phyloP scores from a whole-genome alignment of 2,797 vertebrate genomes.

The Alcedo atthis region DNA sequence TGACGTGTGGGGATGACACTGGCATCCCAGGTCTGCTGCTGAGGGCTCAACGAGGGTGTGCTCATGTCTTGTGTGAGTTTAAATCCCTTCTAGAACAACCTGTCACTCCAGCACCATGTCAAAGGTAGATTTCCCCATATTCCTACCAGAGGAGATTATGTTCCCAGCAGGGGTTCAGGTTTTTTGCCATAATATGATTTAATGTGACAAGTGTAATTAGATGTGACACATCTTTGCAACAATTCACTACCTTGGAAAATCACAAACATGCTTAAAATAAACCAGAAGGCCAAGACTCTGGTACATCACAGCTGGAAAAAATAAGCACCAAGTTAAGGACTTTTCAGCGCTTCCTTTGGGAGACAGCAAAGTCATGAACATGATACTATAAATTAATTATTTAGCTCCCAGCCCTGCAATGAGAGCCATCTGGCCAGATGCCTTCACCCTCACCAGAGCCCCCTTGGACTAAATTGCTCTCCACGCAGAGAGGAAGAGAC shows the following conservation, averaged over 20 bases:
- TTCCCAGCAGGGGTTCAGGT: background rate
- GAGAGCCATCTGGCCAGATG: conserved; percentile 9
- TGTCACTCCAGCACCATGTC: background rate
- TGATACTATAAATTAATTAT: background rate
- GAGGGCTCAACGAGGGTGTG: rapidly evolving
- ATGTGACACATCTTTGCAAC: background rate
- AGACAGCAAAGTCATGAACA: background rate
- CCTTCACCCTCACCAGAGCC: background rate
- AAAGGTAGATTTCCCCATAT: background rate
- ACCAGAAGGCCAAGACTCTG: background rate
- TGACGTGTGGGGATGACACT: background rate
- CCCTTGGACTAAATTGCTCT: background rate
- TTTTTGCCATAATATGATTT: background rate
- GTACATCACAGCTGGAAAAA: background rate
- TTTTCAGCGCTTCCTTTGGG: background rate
- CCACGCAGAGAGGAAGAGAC: rapidly evolving
- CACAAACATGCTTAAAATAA: background rate
- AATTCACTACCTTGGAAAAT: background rate
- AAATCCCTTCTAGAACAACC: background rate
- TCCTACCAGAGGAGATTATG: background rate
- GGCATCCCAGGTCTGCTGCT: rapidly evolving
- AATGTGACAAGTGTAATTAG: conserved; percentile 51
- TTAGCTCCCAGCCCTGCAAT: background rate
- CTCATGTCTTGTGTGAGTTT: rapidly evolving
- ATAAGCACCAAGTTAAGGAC: background rate